A percentile compares a stretch with the other conserved stretches of the same genome.
These are phyloP conservation scores for Saccostrea cuccullata DNA, from an alignment of 1,140 invertebrate species.

Conservation along the genomic window DNA sequence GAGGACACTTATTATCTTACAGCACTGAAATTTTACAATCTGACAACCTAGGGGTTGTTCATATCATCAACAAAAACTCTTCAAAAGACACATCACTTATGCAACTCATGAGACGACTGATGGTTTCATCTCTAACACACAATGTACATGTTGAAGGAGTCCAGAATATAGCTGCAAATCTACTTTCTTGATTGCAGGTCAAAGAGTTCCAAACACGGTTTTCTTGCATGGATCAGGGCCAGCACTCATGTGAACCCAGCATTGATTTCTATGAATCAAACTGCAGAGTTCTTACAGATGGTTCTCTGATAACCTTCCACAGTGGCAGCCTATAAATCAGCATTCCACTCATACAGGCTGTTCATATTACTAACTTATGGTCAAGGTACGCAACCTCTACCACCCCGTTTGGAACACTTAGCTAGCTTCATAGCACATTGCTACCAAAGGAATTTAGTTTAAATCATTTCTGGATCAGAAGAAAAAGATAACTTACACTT, in stretches of 20 bases:
- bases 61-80: too few relatives aligned
- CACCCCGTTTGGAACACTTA: not conserved
- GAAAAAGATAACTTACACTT: too few relatives aligned
- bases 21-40: too few relatives aligned
- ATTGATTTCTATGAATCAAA: not conserved
- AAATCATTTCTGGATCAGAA: too few relatives aligned
- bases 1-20: too few relatives aligned
- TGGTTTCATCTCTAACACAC: too few relatives aligned
- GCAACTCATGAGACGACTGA: too few relatives aligned
- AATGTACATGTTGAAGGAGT: too few relatives aligned
- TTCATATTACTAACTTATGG: not conserved
- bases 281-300: not conserved
- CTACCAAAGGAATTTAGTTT: not conserved
- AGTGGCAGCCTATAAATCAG: not conserved
- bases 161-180: too few relatives aligned
- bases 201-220: not conserved
- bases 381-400: not conserved
- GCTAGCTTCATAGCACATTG: not conserved
- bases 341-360: not conserved
- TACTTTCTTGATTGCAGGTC: too few relatives aligned
- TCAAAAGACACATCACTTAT: too few relatives aligned
- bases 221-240: not conserved
- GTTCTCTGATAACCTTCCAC: not conserved
- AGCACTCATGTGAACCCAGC: not conserved
- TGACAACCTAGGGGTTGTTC: too few relatives aligned